Percentiles rank a stretch among this genome's conserved stretches.
Conservation (phyloP, 2,113 vertebrate genomes). For the Hemicordylus capensis region DNA sequence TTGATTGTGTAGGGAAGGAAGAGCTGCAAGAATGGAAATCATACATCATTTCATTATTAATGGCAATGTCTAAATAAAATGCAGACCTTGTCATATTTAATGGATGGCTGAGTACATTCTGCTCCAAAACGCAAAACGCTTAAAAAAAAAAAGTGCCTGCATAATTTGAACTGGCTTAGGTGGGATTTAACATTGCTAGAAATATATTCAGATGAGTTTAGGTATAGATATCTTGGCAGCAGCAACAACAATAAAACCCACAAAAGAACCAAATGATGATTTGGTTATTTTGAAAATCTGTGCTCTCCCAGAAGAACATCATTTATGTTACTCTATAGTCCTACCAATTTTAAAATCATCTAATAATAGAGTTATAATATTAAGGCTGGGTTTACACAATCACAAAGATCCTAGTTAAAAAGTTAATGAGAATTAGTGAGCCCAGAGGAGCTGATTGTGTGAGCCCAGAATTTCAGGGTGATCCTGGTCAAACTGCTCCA, state of each 20-base stretch:
- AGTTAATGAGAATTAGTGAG: too few relatives aligned
- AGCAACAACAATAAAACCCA: background rate
- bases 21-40: slow-evolving; percentile 79
- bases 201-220: slow-evolving; percentile 30
- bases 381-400: too few relatives aligned
- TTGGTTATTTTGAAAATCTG: slow-evolving; percentile 40
- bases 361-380: too few relatives aligned
- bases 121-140: slow-evolving; percentile 70
- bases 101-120: slow-evolving; percentile 77
- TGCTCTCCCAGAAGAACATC: background rate
- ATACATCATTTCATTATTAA: slow-evolving; percentile 86
- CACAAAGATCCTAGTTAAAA: too few relatives aligned
- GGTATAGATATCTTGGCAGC: slow-evolving; percentile 18
- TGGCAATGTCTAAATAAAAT: slow-evolving; percentile 86
- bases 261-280: slow-evolving; percentile 29
- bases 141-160: slow-evolving; percentile 60
- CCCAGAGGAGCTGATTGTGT: too few relatives aligned
- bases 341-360: background rate
- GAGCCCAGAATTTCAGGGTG: too few relatives aligned
- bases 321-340: slow-evolving; percentile 42
- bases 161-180: slow-evolving; percentile 70
- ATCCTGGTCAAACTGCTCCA: too few relatives aligned
- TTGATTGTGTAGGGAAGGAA: slow-evolving; percentile 81
- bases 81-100: slow-evolving; percentile 84
- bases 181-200: slow-evolving; percentile 56